These are phyloP conservation scores for Falco columbarius DNA, from an alignment of 2,797 vertebrate species.

Conservation along the genomic window DNA sequence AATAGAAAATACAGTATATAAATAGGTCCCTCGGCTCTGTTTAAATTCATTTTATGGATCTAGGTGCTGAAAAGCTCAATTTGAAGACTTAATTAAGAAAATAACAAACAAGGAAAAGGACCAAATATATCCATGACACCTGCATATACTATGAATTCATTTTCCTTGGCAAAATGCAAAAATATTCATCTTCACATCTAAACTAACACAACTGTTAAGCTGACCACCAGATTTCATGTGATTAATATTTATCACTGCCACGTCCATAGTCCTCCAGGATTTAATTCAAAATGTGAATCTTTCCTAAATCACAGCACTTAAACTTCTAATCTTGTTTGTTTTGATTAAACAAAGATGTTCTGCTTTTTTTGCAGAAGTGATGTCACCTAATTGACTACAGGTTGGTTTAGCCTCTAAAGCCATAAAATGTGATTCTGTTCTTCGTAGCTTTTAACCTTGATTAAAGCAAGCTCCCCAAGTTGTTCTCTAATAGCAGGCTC, in stretches of 20 bases:
- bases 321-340: slow-evolving; percentile 78
- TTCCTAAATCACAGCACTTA: slow-evolving; percentile 61
- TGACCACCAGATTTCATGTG: slow-evolving; percentile 64
- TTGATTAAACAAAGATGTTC: slow-evolving; percentile 81
- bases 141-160: neutral
- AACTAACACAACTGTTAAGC: slow-evolving; percentile 29
- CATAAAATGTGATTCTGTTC: slow-evolving; percentile 70
- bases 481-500: slow-evolving; percentile 73
- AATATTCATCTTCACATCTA: neutral
- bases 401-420: slow-evolving; percentile 69
- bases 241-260: slow-evolving; percentile 64
- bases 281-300: slow-evolving; percentile 72
- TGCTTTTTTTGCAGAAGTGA: slow-evolving; percentile 72
- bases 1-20: slow-evolving; percentile 20
- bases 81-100: slow-evolving; percentile 66
- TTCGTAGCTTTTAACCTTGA: slow-evolving; percentile 77
- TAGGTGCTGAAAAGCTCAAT: slow-evolving; percentile 63
- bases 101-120: slow-evolving; percentile 35
- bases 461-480: slow-evolving; percentile 78
- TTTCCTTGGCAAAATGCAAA: slow-evolving; percentile 1
- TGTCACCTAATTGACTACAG: slow-evolving; percentile 80
- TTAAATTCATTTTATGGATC: slow-evolving; percentile 57
- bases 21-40: slow-evolving; percentile 28
- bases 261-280: slow-evolving; percentile 26
- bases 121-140: slow-evolving; percentile 37